Percentiles rank a stretch among this genome's conserved stretches.
These are phyloP conservation scores for Larimichthys crocea DNA, from an alignment of 2,113 vertebrate species.

Conservation along the genomic window DNA sequence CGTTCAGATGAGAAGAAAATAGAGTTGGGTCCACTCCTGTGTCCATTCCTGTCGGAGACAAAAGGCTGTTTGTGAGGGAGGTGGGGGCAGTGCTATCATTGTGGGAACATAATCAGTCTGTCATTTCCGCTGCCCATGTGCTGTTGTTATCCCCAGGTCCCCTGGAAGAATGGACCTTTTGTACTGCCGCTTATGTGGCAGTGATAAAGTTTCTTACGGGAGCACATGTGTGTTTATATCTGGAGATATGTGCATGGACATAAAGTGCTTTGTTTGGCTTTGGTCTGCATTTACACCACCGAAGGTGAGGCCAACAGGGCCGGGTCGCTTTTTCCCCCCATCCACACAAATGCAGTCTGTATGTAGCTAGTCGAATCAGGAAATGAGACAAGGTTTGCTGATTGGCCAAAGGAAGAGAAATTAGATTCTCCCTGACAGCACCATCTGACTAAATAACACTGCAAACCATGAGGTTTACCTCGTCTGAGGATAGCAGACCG, in stretches of 20 bases:
- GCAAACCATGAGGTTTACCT: slow-evolving; percentile 50
- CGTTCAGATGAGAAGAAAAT: slow-evolving; percentile 61
- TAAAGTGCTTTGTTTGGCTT: slow-evolving; percentile 89
- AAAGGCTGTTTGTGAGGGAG: slow-evolving; percentile 91
- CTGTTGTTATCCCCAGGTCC: slow-evolving; percentile 89
- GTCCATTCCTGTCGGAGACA: slow-evolving; percentile 85
- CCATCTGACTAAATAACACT: slow-evolving; percentile 52
- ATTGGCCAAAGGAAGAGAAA: slow-evolving; percentile 67
- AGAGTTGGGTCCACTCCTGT: slow-evolving; percentile 62
- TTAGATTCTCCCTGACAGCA: slow-evolving; percentile 62
- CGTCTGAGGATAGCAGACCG: slow-evolving; percentile 38
- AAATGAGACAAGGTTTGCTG: slow-evolving; percentile 76
- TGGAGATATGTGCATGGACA: slow-evolving; percentile 90
- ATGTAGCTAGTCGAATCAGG: slow-evolving; percentile 62
- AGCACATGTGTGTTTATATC: slow-evolving; percentile 94
- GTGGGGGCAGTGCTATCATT: slow-evolving; percentile 92
- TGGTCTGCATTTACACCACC: slow-evolving; percentile 83
- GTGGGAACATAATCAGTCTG: slow-evolving; percentile 96
- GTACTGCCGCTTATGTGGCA: slow-evolving; percentile 88
- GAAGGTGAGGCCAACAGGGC: slow-evolving; percentile 73
- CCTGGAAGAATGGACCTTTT: slow-evolving; percentile 94
- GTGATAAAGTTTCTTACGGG: slow-evolving; percentile 93
- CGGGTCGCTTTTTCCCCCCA: slow-evolving; percentile 40
- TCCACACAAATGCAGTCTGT: slow-evolving; percentile 71
- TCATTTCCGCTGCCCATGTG: slow-evolving; percentile 94